Evolutionary conservation across 2,888 invertebrate genomes (phyloP), one percentile per base, ranked within the genome.

Genomic region (Mantis religiosa): DNA sequence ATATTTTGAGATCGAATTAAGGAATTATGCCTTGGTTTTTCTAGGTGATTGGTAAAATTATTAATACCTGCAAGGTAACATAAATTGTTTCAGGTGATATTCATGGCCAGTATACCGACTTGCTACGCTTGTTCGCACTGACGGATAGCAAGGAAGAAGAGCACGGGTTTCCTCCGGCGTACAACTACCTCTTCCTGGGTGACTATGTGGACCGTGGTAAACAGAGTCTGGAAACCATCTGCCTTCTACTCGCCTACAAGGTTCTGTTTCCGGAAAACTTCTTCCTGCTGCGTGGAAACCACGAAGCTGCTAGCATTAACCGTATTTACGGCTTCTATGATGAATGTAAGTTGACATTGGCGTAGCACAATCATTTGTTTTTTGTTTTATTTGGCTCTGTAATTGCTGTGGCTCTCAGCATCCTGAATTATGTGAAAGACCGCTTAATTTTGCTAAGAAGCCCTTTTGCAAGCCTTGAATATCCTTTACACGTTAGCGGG

Each of bases 261-360:
- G 95, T 96, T 91, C 96, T 96, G 92, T 96, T 96, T 91, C 96
- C 96, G 9, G 95, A 96, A 92, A 96, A 96, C 92, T 96, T 96
- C 92, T 96, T 96, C 92, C 93, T 96, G 71, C 93, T 96, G 47
- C 92, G 96, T 90, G 96, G 96, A 88, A 96, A 96, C 92, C 96
- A 96, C 92, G 96, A 96, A 92, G 95, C 95, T 92, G 95, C 95
- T 85, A 94, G 94, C 91, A 95, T 96, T 92, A 96, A 96, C 93
- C 93, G 95, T 91, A 94, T 95, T 89, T 95, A 95, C 92, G 95
- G 95, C 88, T 95, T 95, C 92, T 95, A 94, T 92, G 95, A 95
- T 92, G 95, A 95, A 93, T 95, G 95, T 94, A 93, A 94, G 83
- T 25, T 20, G 8, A 1, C 41, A 1, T 0, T 41, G n/a, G n/a